A percentile compares a stretch with the other conserved stretches of the same genome.
Conservation (phyloP, 2,113 vertebrate species). For the Ramphastos sulfuratus region DNA sequence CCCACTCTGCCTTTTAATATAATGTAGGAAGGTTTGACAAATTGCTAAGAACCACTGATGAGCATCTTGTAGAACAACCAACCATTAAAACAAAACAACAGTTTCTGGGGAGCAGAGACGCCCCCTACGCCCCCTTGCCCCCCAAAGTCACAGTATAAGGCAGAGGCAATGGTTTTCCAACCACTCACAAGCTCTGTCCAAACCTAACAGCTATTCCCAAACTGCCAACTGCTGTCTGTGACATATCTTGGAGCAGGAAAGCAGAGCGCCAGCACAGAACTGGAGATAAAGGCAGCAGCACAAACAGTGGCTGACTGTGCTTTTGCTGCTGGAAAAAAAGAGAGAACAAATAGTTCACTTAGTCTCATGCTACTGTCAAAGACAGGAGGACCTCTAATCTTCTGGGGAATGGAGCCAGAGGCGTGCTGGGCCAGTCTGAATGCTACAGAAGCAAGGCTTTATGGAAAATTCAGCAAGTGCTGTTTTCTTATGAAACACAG, state of each 20-base stretch:
- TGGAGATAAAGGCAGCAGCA: background rate
- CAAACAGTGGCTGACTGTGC: background rate
- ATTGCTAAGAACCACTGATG: background rate
- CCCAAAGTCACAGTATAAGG: background rate
- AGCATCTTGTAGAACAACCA: background rate
- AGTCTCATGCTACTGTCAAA: background rate
- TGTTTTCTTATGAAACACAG: background rate
- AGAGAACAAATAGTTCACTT: constrained; percentile 40
- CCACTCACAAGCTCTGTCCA: background rate
- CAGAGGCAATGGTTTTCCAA: background rate
- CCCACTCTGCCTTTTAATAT: background rate
- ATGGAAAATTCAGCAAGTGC: background rate
- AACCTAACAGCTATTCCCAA: background rate
- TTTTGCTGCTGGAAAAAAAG: background rate
- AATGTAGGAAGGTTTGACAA: background rate
- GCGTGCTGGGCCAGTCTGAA: background rate
- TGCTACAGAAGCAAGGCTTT: background rate
- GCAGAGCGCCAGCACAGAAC: background rate
- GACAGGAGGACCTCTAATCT: background rate
- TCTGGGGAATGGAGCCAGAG: background rate
- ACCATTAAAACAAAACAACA: background rate
- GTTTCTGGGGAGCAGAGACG: background rate
- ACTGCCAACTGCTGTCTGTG: background rate
- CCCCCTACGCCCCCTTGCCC: too few species aligned
- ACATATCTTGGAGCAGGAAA: background rate